phyloP scores from a whole-genome alignment of 2,113 vertebrate genomes.

The Lophotis ruficrista region DNA sequence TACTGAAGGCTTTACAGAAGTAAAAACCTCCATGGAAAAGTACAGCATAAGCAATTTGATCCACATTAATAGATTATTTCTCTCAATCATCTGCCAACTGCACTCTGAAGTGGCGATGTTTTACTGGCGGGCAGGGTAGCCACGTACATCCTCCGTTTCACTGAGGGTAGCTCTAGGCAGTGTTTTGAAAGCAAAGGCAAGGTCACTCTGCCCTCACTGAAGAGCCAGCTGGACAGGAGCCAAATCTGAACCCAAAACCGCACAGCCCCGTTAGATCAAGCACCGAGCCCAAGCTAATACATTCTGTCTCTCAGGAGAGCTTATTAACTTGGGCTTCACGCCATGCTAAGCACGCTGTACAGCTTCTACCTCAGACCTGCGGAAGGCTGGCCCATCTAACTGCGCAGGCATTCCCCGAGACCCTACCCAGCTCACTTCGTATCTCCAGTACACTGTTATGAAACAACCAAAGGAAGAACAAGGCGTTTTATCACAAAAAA shows the following conservation, averaged over 20 bases:
- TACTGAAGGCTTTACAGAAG: neutral
- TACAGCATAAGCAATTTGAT: neutral
- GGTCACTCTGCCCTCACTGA: neutral
- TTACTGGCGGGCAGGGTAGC: neutral
- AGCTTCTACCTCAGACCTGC: neutral
- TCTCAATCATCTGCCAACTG: neutral
- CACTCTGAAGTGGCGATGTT: neutral
- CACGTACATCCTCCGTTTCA: neutral
- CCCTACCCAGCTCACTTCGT: neutral
- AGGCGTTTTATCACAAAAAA: neutral
- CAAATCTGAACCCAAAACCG: neutral
- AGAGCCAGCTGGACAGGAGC: neutral
- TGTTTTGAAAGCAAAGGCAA: neutral
- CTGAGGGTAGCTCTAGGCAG: neutral
- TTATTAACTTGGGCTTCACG: neutral
- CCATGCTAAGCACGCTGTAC: neutral
- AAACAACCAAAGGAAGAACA: neutral
- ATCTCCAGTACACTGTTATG: accelerated
- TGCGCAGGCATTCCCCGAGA: neutral
- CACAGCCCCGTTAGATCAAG: neutral
- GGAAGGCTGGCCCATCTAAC: neutral
- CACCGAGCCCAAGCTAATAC: neutral
- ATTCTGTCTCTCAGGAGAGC: neutral
- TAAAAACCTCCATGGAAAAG: neutral
- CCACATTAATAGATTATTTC: neutral